Percentiles rank a stretch among this genome's conserved stretches.
These are phyloP conservation scores for Drosophila prosaltans DNA, from an alignment of 1,140 invertebrate genomes.

Conservation along the genomic window DNA sequence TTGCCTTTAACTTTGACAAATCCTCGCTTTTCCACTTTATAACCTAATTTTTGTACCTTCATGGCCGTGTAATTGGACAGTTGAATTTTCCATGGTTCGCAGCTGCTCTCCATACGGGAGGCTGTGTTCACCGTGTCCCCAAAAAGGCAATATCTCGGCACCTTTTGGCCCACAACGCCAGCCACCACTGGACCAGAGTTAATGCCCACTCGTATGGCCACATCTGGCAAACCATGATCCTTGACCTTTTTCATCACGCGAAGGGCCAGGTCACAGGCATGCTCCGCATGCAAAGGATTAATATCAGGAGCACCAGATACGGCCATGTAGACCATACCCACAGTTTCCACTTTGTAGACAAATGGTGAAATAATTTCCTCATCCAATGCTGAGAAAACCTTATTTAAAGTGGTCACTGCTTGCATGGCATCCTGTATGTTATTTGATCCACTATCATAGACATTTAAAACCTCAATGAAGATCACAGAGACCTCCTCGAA, in stretches of 20 bases:
- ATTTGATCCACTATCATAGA: conserved; percentile 68
- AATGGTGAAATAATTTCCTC: conserved; percentile 78
- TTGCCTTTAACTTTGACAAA: conserved; percentile 92
- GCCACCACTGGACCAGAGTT: conserved; percentile 91
- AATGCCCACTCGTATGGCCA: conserved; percentile 88
- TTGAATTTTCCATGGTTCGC: conserved; percentile 81
- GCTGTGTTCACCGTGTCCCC: conserved; percentile 95
- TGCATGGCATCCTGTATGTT: conserved; percentile 90
- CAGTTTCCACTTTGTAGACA: conserved; percentile 90
- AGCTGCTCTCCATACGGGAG: conserved; percentile 89
- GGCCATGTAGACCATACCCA: conserved; percentile 93
- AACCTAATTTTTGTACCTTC: conserved; percentile 84
- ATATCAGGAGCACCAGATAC: conserved; percentile 92
- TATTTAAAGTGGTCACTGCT: conserved; percentile 92
- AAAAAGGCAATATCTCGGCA: conserved; percentile 91
- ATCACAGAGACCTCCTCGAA: conserved; percentile 85
- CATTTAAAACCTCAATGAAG: conserved; percentile 84
- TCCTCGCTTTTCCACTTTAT: conserved; percentile 87
- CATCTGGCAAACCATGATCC: conserved; percentile 85
- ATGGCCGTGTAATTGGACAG: conserved; percentile 79
- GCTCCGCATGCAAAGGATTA: conserved; percentile 89
- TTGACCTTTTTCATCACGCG: conserved; percentile 87
- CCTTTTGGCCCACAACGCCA: conserved; percentile 90
- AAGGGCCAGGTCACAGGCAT: conserved; percentile 90
- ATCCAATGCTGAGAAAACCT: conserved; percentile 92